A percentile compares a stretch with the other conserved stretches of the same genome.
phyloP scores from a whole-genome alignment of 2,113 vertebrate genomes.

The Okapia johnstoni region DNA sequence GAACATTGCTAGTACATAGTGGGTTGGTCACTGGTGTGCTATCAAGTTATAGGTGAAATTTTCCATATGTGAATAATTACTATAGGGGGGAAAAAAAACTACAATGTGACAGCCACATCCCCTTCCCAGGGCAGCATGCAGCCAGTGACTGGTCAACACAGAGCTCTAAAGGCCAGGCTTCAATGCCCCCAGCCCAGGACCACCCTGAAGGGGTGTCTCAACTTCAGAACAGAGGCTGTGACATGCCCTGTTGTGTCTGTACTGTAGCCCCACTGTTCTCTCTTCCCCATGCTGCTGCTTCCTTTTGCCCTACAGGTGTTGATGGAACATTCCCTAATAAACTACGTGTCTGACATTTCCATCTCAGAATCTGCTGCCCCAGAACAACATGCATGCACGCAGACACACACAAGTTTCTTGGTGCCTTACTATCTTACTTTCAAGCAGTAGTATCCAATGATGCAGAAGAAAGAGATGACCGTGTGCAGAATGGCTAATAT shows the following conservation, averaged over 20 bases:
- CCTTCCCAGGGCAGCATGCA: background rate
- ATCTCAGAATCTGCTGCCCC: background rate
- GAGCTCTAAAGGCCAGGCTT: background rate
- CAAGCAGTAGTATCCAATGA: conserved; percentile 97
- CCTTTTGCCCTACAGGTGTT: accelerated
- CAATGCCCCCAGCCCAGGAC: background rate
- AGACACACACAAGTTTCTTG: background rate
- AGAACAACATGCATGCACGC: background rate
- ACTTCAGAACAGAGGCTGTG: background rate
- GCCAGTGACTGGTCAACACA: background rate
- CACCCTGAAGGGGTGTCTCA: background rate
- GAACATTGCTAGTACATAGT: background rate
- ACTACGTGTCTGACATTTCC: accelerated
- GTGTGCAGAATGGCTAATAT: conserved; percentile 95
- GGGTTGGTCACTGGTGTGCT: background rate
- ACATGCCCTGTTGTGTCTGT: no score
- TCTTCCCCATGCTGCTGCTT: background rate
- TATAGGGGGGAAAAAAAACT: background rate
- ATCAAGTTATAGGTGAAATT: background rate
- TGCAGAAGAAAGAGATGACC: conserved; percentile 97
- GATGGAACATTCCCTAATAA: background rate
- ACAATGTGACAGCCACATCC: background rate
- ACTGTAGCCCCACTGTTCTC: accelerated
- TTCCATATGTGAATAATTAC: background rate
- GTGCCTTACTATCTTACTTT: conserved; percentile 81